These are phyloP conservation scores for Quadroppia sp. DNA, from an alignment of 2,888 invertebrate genomes.

Conservation along the genomic window DNA sequence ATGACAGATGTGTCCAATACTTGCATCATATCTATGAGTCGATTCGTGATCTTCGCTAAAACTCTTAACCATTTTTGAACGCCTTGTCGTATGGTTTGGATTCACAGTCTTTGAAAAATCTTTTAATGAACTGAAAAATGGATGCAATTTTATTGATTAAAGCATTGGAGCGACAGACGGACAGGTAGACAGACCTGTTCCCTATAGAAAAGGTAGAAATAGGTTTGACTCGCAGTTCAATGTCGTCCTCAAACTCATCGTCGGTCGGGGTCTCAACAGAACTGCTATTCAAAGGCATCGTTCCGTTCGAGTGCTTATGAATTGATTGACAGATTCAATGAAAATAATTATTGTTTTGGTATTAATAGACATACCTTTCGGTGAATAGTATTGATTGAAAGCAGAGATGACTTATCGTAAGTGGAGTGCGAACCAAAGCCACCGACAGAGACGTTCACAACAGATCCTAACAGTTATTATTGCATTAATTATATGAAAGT, in stretches of 20 bases:
- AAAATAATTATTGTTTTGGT: neutral
- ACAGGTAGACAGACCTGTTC: neutral
- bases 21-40: neutral
- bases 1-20: neutral
- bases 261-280: neutral
- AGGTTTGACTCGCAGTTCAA: neutral
- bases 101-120: neutral
- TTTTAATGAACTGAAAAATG: neutral
- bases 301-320: neutral
- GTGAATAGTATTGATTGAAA: neutral
- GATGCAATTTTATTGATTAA: neutral
- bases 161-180: neutral
- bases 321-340: neutral
- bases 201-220: neutral
- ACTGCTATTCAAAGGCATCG: neutral
- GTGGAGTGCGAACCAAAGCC: neutral
- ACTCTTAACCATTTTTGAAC: conserved; percentile 23
- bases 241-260: conserved; percentile 14
- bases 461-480: neutral
- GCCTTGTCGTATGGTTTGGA: neutral
- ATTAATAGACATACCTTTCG: neutral
- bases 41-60: conserved; percentile 13
- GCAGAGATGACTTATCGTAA: neutral
- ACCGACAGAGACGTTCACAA: neutral
- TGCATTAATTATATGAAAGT: neutral